These are phyloP conservation scores for Epicauta chinensis DNA, from an alignment of 1,140 invertebrate species.

Conservation along the genomic window DNA sequence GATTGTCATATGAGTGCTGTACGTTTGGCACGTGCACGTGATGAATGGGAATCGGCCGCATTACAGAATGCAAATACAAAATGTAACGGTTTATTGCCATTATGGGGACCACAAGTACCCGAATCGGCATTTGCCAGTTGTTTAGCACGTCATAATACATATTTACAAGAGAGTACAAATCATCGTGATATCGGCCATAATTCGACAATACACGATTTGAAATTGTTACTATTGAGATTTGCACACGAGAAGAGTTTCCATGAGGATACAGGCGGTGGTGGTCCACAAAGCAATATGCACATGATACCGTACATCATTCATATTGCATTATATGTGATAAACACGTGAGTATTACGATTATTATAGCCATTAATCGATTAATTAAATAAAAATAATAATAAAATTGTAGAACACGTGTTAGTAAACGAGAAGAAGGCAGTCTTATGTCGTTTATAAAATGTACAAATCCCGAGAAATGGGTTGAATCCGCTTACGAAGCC, in stretches of 20 bases:
- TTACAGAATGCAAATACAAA: conserved; percentile 96
- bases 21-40: conserved; percentile 64
- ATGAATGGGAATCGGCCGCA: conserved; percentile 97
- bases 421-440: conserved; percentile 65
- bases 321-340: conserved; percentile 92
- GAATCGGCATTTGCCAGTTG: conserved; percentile 93
- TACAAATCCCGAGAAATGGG: conserved; percentile 50
- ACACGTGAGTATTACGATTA: conserved; percentile 66
- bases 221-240: conserved; percentile 83
- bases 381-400: neutral
- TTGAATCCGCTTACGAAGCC: conserved; percentile 80
- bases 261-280: conserved; percentile 94
- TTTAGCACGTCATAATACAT: conserved; percentile 82
- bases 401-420: conserved; percentile 60
- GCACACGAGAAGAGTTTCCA: conserved; percentile 93
- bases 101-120: conserved; percentile 94
- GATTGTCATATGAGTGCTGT: conserved; percentile 98
- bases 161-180: conserved; percentile 78
- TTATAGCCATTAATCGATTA: neutral
- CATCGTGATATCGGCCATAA: conserved; percentile 82
- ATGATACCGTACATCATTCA: conserved; percentile 91
- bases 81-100: conserved; percentile 91
- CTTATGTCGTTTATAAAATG: conserved; percentile 62
- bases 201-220: conserved; percentile 90
- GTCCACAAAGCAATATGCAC: conserved; percentile 95